A percentile compares a stretch with the other conserved stretches of the same genome.
phyloP scores from a whole-genome alignment of 2,113 vertebrate genomes.

The Labeo rohita region DNA sequence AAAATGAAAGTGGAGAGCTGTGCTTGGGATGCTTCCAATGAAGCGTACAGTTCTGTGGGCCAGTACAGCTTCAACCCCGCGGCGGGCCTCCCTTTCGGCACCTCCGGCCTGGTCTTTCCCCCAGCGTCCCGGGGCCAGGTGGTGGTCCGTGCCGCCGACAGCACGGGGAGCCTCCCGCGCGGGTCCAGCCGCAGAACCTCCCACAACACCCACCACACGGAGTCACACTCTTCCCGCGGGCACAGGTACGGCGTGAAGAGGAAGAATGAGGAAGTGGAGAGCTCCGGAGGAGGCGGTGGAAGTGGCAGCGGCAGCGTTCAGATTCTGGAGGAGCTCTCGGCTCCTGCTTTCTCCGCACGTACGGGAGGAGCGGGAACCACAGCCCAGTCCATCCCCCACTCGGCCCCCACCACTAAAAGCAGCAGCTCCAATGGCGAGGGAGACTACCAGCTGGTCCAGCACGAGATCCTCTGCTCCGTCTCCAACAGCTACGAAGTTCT shows the following conservation, averaged over 20 bases:
- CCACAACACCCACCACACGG: slow-evolving; percentile 77
- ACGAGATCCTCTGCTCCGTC: slow-evolving; percentile 97
- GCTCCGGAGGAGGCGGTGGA: slow-evolving; percentile 63
- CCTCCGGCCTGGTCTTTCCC: slow-evolving; percentile 86
- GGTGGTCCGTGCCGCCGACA: slow-evolving; percentile 92
- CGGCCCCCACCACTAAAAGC: slow-evolving; percentile 91
- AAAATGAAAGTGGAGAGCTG: slow-evolving; percentile 98
- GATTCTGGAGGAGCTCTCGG: slow-evolving; percentile 97
- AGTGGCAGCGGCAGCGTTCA: slow-evolving; percentile 95
- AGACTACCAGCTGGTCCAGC: slow-evolving; percentile 97
- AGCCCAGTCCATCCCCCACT: slow-evolving; percentile 78
- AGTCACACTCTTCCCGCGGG: slow-evolving; percentile 78
- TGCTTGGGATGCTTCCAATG: slow-evolving; percentile 92
- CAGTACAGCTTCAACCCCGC: slow-evolving; percentile 86
- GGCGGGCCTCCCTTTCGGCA: slow-evolving; percentile 80
- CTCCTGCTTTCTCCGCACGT: slow-evolving; percentile 91
- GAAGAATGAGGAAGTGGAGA: slow-evolving; percentile 89
- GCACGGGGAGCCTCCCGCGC: slow-evolving; percentile 85
- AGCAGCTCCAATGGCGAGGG: slow-evolving; percentile 94
- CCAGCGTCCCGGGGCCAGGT: slow-evolving; percentile 88
- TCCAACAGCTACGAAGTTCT: slow-evolving; percentile 96
- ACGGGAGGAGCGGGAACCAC: slow-evolving; percentile 89
- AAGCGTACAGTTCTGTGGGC: slow-evolving; percentile 80
- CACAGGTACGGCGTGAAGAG: slow-evolving; percentile 93
- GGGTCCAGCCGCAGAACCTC: slow-evolving; percentile 81